These are phyloP conservation scores for Styela clava DNA, from an alignment of 23 tunicate species.

Conservation along the genomic window DNA sequence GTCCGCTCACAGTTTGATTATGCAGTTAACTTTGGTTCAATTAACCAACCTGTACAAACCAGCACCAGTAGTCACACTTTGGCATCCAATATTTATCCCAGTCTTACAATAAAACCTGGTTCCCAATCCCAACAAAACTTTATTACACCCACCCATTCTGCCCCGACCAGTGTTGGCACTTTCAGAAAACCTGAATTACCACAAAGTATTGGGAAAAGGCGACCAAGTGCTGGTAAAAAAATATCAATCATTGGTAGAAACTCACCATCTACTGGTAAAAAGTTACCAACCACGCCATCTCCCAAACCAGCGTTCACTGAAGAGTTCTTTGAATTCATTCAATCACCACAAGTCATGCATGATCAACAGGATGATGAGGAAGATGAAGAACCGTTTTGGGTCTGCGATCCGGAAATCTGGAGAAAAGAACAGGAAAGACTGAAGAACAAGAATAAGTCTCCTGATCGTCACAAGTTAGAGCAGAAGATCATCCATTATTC, in stretches of 20 bases:
- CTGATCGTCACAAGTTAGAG: background rate
- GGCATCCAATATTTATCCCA: background rate
- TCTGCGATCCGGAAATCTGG: background rate
- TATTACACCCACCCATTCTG: background rate
- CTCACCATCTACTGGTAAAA: background rate
- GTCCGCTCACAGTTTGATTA: background rate
- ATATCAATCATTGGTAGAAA: background rate
- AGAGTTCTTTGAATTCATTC: background rate
- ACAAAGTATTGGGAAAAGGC: background rate
- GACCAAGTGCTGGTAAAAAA: background rate
- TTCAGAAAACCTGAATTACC: background rate
- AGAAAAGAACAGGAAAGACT: background rate
- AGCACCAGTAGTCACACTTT: background rate
- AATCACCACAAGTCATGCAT: background rate
- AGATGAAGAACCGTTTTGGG: background rate
- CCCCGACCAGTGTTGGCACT: background rate
- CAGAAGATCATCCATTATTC: background rate
- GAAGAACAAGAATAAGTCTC: background rate
- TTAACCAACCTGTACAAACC: no score
- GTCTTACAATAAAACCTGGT: background rate
- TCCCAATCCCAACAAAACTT: background rate
- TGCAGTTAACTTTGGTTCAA: background rate
- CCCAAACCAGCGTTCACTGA: background rate
- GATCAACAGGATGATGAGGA: background rate
- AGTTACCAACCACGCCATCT: background rate